phyloP scores from a whole-genome alignment of 2,113 vertebrate genomes.

The Microcebus tavaratra region DNA sequence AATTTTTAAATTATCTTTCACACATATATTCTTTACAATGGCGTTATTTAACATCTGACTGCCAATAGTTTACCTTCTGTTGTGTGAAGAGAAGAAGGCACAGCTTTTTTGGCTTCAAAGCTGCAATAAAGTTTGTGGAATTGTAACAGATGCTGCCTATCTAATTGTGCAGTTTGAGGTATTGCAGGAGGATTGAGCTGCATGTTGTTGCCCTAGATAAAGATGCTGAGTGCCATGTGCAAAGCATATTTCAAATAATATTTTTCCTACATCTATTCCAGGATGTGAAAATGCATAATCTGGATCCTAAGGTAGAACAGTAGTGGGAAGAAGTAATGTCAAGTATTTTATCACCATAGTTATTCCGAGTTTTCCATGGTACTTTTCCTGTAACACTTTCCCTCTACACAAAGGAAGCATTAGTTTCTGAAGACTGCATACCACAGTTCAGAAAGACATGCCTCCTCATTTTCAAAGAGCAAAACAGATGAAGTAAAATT shows the following conservation, averaged over 20 bases:
- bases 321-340: background rate
- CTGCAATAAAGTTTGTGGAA: conserved; percentile 19
- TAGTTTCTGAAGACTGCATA: background rate
- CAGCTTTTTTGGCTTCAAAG: conserved; percentile 51
- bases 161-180: background rate
- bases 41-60: conserved; percentile 56
- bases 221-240: background rate
- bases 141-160: conserved; percentile 58
- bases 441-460: background rate
- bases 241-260: background rate
- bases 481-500: background rate
- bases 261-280: background rate
- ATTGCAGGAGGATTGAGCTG: background rate
- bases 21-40: conserved; percentile 25
- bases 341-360: background rate
- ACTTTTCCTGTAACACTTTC: background rate
- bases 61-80: conserved; percentile 66
- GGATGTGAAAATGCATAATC: background rate
- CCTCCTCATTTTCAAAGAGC: background rate
- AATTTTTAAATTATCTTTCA: conserved; percentile 39
- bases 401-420: background rate
- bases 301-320: background rate
- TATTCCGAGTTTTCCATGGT: background rate
- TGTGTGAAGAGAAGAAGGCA: conserved; percentile 64
- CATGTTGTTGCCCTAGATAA: background rate